These are phyloP conservation scores for Microcebus tavaratra DNA, from an alignment of 2,113 vertebrate genomes.

Conservation along the genomic window DNA sequence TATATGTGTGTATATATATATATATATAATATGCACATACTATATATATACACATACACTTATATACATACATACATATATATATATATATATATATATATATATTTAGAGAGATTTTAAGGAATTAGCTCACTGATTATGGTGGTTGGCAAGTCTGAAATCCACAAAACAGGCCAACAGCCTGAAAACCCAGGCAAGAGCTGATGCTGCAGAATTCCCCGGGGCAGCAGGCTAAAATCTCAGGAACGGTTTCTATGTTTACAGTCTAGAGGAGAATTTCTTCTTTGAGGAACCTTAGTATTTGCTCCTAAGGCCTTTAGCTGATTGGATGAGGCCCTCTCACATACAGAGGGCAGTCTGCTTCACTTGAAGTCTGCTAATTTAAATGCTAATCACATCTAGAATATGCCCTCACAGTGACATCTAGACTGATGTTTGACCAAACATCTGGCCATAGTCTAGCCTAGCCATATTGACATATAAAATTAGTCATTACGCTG, in stretches of 20 bases:
- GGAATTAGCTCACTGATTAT: not conserved
- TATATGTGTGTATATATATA: not conserved
- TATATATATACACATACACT: too few relatives aligned
- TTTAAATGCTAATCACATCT: not conserved
- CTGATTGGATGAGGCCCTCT: not conserved
- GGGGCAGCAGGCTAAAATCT: not conserved
- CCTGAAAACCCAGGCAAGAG: not conserved
- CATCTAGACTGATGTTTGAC: not conserved
- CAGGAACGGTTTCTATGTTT: not conserved
- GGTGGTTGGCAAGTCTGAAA: not conserved
- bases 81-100: too few relatives aligned
- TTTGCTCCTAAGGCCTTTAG: not conserved
- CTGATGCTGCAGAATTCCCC: not conserved
- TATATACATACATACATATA: too few relatives aligned
- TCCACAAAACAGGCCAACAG: not conserved
- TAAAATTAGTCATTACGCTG: not conserved
- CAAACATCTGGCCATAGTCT: not conserved
- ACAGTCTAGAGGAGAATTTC: not conserved
- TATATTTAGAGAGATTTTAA: not conserved
- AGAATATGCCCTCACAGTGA: not conserved
- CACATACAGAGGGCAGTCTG: rapidly evolving
- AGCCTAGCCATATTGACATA: not conserved
- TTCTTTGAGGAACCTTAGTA: not conserved
- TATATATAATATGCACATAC: too few relatives aligned
- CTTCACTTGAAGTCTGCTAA: not conserved